phyloP scores from a whole-genome alignment of 2,113 vertebrate genomes.

The Salvelinus namaycush region DNA sequence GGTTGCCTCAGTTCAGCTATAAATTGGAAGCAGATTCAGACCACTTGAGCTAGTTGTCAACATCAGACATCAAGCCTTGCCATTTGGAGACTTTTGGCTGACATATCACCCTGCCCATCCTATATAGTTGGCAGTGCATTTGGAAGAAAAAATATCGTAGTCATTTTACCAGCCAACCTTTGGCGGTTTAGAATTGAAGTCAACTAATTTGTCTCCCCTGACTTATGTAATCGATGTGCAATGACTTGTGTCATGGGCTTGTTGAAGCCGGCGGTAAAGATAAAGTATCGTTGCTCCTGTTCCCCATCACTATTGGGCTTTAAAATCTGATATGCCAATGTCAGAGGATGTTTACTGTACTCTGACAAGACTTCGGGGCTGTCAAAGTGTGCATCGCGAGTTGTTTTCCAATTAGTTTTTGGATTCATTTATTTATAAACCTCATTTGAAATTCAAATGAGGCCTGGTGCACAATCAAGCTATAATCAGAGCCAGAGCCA shows the following conservation, averaged over 20 bases:
- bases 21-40: conserved; percentile 30
- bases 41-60: not conserved
- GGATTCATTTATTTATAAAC: conserved; percentile 49
- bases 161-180: conserved; percentile 19
- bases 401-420: conserved; percentile 49
- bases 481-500: not conserved
- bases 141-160: not conserved
- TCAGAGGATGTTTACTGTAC: conserved; percentile 52
- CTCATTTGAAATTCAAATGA: conserved; percentile 44
- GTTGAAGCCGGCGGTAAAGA: conserved; percentile 23
- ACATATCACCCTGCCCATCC: not conserved
- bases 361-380: conserved; percentile 38
- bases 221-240: conserved; percentile 50
- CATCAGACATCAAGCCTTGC: not conserved
- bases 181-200: not conserved
- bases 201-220: conserved; percentile 28
- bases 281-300: conserved; percentile 27
- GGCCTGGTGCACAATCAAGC: conserved; percentile 24
- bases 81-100: not conserved
- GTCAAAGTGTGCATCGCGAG: conserved; percentile 29
- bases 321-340: conserved; percentile 31
- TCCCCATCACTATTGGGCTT: conserved; percentile 31
- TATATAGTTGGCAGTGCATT: not conserved
- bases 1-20: conserved; percentile 25
- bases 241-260: conserved; percentile 20